phyloP scores from a whole-genome alignment of 2,888 invertebrate genomes.

The Falcaria lacertinaria region DNA sequence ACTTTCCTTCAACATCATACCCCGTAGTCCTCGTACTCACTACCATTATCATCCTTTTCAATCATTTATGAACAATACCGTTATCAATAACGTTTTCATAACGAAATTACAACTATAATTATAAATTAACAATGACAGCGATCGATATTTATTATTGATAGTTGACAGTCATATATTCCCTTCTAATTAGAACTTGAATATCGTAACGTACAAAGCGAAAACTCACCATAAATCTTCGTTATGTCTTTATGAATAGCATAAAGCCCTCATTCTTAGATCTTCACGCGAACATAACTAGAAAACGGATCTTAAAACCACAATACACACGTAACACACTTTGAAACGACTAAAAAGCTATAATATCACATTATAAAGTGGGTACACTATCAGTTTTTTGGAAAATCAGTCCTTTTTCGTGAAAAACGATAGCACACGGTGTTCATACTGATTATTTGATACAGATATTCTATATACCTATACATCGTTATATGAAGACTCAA shows the following conservation, averaged over 20 bases:
- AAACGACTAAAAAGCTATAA: constrained; percentile 7
- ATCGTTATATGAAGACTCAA: constrained; percentile 54
- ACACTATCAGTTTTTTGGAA: not conserved
- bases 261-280: not conserved
- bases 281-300: not conserved
- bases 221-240: not conserved
- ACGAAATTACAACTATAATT: too few relatives aligned
- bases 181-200: too few relatives aligned
- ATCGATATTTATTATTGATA: too few relatives aligned
- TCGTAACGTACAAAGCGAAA: not conserved
- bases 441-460: constrained; percentile 72
- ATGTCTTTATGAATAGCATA: not conserved
- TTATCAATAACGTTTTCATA: too few relatives aligned
- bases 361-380: not conserved
- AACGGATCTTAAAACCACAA: not conserved
- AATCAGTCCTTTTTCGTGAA: constrained; percentile 7
- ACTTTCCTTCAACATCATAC: too few relatives aligned
- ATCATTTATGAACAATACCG: too few relatives aligned
- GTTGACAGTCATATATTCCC: too few relatives aligned
- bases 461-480: constrained; percentile 23
- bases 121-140: too few relatives aligned
- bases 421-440: constrained; percentile 18
- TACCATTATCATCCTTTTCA: too few relatives aligned
- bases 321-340: not conserved
- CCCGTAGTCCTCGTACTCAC: too few relatives aligned